phyloP scores from a whole-genome alignment of 2,888 invertebrate genomes.

The Lampropteryx suffumata region DNA sequence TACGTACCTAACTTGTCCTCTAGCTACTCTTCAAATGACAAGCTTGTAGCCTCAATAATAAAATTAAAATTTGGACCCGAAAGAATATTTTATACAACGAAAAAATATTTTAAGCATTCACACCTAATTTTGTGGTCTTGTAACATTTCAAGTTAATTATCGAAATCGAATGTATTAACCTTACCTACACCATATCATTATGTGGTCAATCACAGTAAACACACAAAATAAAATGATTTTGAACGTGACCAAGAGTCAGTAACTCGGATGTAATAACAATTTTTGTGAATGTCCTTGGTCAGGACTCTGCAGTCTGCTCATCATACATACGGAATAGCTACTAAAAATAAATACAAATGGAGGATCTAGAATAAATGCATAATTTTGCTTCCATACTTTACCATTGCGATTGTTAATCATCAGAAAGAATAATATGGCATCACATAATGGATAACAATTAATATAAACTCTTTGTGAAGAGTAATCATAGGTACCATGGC shows the following conservation, averaged over 20 bases:
- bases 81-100: conserved; percentile 29
- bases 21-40: conserved; percentile 17
- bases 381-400: conserved; percentile 20
- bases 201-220: conserved; percentile 4
- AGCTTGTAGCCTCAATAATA: conserved; percentile 27
- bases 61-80: conserved; percentile 45
- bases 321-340: neutral
- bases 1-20: conserved; percentile 20
- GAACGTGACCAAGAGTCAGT: neutral
- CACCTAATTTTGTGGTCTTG: too few species aligned
- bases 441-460: conserved; percentile 10
- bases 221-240: conserved; percentile 1
- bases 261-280: too few species aligned
- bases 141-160: too few species aligned
- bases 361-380: conserved; percentile 24
- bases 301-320: too few species aligned
- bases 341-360: conserved; percentile 11
- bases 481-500: conserved; percentile 6
- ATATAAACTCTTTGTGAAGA: conserved; percentile 7
- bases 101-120: conserved; percentile 12
- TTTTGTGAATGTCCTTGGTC: too few species aligned
- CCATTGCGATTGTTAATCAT: conserved; percentile 1
- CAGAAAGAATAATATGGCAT: conserved; percentile 11
- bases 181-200: too few species aligned
- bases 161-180: too few species aligned